These are phyloP conservation scores for Psix sp. DNA, from an alignment of 1,140 invertebrate genomes.

Conservation along the genomic window DNA sequence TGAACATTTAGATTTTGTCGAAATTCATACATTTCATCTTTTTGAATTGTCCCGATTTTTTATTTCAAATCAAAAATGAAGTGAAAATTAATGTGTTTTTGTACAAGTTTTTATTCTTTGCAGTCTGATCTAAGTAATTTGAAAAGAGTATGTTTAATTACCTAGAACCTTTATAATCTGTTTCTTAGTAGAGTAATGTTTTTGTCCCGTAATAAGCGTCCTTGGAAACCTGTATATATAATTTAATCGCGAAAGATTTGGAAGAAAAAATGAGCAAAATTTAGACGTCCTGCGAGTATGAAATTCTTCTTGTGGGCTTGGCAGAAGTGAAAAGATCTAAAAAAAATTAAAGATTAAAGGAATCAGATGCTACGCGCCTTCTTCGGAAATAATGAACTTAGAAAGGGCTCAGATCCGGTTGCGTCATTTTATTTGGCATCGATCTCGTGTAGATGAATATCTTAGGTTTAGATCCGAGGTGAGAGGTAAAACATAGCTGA, in stretches of 20 bases:
- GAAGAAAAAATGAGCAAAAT: slow-evolving; percentile 14
- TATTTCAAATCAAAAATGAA: too few species aligned
- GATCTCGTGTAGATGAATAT: background rate
- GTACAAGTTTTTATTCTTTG: too few species aligned
- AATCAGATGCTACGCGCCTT: slow-evolving; percentile 18
- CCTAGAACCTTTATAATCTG: background rate
- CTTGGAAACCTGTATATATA: slow-evolving; percentile 28
- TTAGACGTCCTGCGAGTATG: slow-evolving; percentile 17
- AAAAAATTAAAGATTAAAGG: slow-evolving; percentile 21
- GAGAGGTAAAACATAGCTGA: too few species aligned
- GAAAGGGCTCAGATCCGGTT: slow-evolving; percentile 24
- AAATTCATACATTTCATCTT: too few species aligned
- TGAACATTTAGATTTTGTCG: too few species aligned
- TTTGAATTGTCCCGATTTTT: too few species aligned
- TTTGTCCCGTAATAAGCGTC: slow-evolving; percentile 14
- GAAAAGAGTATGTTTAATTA: slow-evolving; percentile 2
- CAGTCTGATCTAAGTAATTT: too few species aligned
- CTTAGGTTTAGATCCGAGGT: too few species aligned
- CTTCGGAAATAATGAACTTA: slow-evolving; percentile 28
- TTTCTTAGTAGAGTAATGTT: background rate
- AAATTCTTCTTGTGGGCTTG: slow-evolving; percentile 17
- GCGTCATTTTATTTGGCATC: slow-evolving; percentile 28
- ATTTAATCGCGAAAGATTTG: slow-evolving; percentile 21
- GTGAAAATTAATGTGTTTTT: too few species aligned
- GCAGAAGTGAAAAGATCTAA: slow-evolving; percentile 8